Percentiles rank a stretch among this genome's conserved stretches.
phyloP scores from a whole-genome alignment of 2,888 invertebrate species.

The Micoletzkya japonica region DNA sequence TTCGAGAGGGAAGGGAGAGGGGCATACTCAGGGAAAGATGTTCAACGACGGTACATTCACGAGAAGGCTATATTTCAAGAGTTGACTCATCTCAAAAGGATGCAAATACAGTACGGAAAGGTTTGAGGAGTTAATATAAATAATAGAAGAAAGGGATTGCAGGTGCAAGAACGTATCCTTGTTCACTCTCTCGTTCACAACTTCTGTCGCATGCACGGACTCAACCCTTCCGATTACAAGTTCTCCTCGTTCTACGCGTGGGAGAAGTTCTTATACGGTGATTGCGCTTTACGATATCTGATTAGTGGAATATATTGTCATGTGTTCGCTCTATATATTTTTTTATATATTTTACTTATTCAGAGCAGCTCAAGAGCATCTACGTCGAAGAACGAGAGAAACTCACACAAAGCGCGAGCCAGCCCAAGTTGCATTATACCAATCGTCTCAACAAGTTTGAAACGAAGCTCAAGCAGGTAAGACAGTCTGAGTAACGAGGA shows the following conservation, averaged over 20 bases:
- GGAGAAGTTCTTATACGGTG: slow-evolving; percentile 63
- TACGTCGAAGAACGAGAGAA: slow-evolving; percentile 58
- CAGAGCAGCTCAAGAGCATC: slow-evolving; percentile 60
- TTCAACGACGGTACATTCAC: slow-evolving; percentile 46
- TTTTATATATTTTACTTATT: slow-evolving; percentile 22
- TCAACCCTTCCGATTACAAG: slow-evolving; percentile 55
- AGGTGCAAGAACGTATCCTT: slow-evolving; percentile 59
- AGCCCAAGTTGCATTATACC: slow-evolving; percentile 26
- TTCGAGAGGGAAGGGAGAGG: not conserved
- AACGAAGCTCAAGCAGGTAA: slow-evolving; percentile 30
- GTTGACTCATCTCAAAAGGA: slow-evolving; percentile 83
- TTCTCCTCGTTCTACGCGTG: slow-evolving; percentile 58
- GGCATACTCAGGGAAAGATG: slow-evolving; percentile 19
- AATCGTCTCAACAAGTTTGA: slow-evolving; percentile 31
- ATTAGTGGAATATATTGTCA: not conserved
- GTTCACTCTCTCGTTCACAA: slow-evolving; percentile 60
- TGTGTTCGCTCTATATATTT: not conserved
- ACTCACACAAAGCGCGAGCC: slow-evolving; percentile 22
- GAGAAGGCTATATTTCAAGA: slow-evolving; percentile 74
- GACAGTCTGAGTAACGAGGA: slow-evolving; percentile 26
- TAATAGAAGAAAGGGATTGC: not conserved
- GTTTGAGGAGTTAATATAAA: slow-evolving; percentile 28
- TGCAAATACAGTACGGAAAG: slow-evolving; percentile 83
- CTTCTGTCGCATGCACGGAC: slow-evolving; percentile 60
- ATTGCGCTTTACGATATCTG: not conserved